Base-by-base conservation (phyloP, 2,888 invertebrate genomes). In the Brachypalpus laphriformis region DNA sequence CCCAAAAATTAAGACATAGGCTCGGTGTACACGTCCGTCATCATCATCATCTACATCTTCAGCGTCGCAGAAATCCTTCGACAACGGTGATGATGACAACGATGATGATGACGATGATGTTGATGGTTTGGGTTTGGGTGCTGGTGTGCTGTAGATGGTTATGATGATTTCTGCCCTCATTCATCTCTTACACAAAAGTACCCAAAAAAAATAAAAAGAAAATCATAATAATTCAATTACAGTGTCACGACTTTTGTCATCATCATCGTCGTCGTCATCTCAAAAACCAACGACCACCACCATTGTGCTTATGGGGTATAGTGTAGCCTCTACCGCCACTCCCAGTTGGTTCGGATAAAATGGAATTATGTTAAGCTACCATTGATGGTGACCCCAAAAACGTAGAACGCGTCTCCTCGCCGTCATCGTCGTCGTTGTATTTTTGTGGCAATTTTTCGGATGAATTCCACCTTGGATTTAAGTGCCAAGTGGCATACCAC, bases 221-320 rank as follows among this genome's bases (percentile, higher is more conserved):
- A 85, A 85, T 80, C 81, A 76, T 71, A 85, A 85, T 85, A 85
- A 85, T 85, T 85, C 85, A 85, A 85, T 85, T 85, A 85, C 71
- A 76, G 59, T 85, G 85, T 85, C 85, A 85, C 85, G 85, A 85
- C 85, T 85, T 85, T 85, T 85, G 80, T 85, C 80, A 81, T 85
- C 85, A 85, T 66, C 83, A 80, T 47, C 61, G 22, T 65, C 63
- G 57, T 63, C 54, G 11, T 6, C 40, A n/a, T n/a, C 74, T 18
- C 56, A 72, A 66, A 61, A 49, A 3, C 49, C n/a, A 37, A 61
- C 74, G 66, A 75, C 81, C 81, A 75, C 74, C 68, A 20, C 34
- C 74, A 74, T 56, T 56, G 54, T 57, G 40, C 4, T 14, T 40
- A 6, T 14, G 40, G 14, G 40, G 25, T 25, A 25, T 40, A 66